phyloP scores from a whole-genome alignment of 2,888 invertebrate species.

The Pyrrhosoma nymphula region DNA sequence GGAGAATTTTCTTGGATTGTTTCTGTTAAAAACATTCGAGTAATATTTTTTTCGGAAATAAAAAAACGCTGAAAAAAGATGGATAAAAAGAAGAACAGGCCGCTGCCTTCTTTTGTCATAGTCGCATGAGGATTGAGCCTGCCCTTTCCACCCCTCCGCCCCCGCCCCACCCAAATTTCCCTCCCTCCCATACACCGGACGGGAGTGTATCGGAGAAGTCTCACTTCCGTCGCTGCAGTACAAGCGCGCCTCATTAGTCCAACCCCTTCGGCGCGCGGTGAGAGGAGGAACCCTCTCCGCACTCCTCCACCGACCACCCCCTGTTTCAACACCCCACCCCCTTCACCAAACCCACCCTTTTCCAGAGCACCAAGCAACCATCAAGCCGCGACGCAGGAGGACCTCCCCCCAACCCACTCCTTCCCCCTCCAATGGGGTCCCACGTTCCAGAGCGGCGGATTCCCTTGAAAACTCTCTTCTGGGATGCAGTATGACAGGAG shows the following conservation, averaged over 20 bases:
- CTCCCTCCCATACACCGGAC: slow-evolving; percentile 42
- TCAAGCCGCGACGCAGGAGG: neutral
- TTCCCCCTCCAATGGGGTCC: neutral
- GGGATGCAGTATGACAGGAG: neutral
- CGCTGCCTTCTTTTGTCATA: neutral
- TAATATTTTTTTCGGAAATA: neutral
- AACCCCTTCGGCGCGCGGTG: neutral
- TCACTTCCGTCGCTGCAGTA: slow-evolving; percentile 49
- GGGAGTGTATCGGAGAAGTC: slow-evolving; percentile 53
- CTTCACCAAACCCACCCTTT: neutral
- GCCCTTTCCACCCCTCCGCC: no score
- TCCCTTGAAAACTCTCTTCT: neutral
- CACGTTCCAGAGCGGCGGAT: neutral
- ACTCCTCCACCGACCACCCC: neutral
- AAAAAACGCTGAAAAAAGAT: neutral
- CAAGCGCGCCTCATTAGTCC: slow-evolving; percentile 61
- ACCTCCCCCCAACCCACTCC: no score
- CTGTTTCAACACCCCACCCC: neutral
- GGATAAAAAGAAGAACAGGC: neutral
- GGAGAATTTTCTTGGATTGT: slow-evolving; percentile 15
- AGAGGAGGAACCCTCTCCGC: neutral
- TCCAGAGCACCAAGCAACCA: neutral
- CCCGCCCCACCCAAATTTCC: no score
- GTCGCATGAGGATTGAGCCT: neutral
- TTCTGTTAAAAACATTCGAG: neutral